Conservation (phyloP, 2,888 invertebrate genomes). For the Cheilosia urbana region DNA sequence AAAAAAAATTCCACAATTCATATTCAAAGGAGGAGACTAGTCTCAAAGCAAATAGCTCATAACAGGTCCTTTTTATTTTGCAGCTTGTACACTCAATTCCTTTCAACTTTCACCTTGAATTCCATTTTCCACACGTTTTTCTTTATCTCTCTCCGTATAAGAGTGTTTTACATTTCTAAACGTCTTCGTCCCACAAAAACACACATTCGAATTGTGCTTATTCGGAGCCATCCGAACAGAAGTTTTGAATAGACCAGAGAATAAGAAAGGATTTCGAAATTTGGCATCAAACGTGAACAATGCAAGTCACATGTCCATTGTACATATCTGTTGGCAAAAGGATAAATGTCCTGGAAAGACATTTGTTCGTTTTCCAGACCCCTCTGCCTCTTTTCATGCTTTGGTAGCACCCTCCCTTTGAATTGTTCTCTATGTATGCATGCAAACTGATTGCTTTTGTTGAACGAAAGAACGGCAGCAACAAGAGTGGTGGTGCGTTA, state of each 20-base stretch:
- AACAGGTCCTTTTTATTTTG: neutral
- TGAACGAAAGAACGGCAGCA: neutral
- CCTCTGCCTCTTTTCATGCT: neutral
- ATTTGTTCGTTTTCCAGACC: slow-evolving; percentile 22
- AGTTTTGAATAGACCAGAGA: slow-evolving; percentile 6
- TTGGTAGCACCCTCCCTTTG: slow-evolving; percentile 1
- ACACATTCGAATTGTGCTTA: slow-evolving; percentile 5
- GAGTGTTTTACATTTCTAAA: slow-evolving; percentile 24
- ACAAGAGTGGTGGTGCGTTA: neutral
- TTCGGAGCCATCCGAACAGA: neutral
- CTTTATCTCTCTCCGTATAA: neutral
- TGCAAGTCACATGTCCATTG: neutral
- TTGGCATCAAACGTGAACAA: too few species aligned
- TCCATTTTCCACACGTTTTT: slow-evolving; percentile 11
- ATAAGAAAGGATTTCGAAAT: slow-evolving; percentile 8
- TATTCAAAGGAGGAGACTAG: neutral
- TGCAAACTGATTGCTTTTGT: slow-evolving; percentile 55
- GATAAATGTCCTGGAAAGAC: neutral
- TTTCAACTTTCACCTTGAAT: slow-evolving; percentile 49
- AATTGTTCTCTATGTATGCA: slow-evolving; percentile 42
- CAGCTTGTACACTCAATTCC: slow-evolving; percentile 10
- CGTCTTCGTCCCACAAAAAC: neutral
- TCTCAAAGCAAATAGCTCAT: neutral
- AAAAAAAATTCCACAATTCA: neutral
- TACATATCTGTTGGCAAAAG: neutral